Percentiles rank a stretch among this genome's conserved stretches.
Conservation (phyloP, 64 coral and sea anemone genomes). For the Trachythela sp. region DNA sequence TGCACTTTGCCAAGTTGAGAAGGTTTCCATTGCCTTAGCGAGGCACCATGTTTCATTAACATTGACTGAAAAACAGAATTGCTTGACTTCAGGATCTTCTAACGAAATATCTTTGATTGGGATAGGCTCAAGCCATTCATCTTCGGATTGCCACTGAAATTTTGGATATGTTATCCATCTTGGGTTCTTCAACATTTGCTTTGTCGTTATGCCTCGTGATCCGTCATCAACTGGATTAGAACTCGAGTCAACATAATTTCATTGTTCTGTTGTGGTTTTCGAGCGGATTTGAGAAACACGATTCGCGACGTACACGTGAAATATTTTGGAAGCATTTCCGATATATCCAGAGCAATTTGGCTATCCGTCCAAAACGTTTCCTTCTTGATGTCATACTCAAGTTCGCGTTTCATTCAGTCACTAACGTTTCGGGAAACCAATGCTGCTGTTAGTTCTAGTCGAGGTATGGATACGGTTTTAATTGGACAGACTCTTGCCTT, state of each 20-base stretch:
- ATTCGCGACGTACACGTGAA: constrained; percentile 32
- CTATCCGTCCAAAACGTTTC: neutral
- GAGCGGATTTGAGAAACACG: neutral
- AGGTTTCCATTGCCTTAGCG: too few relatives aligned
- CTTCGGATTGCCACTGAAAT: constrained; percentile 23
- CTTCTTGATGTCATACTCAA: neutral
- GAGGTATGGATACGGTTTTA: neutral
- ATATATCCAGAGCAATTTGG: constrained; percentile 13
- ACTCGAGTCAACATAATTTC: constrained; percentile 23
- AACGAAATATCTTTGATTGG: neutral
- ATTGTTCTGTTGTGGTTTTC: neutral
- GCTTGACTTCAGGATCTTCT: too few relatives aligned
- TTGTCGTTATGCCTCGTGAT: too few relatives aligned
- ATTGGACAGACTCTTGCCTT: neutral
- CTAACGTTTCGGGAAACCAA: neutral
- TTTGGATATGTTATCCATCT: constrained; percentile 23
- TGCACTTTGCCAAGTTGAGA: too few relatives aligned
- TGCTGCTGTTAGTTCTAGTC: constrained; percentile 5
- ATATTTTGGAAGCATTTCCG: neutral
- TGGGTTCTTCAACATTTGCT: neutral
- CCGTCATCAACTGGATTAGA: constrained; percentile 33
- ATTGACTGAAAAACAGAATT: too few relatives aligned
- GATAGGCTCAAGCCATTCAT: neutral
- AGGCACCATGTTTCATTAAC: too few relatives aligned
- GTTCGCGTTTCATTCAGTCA: constrained; percentile 6